A percentile compares a stretch with the other conserved stretches of the same genome.
phyloP scores from a whole-genome alignment of 2,888 invertebrate genomes.

The Leptinotarsa juncta region DNA sequence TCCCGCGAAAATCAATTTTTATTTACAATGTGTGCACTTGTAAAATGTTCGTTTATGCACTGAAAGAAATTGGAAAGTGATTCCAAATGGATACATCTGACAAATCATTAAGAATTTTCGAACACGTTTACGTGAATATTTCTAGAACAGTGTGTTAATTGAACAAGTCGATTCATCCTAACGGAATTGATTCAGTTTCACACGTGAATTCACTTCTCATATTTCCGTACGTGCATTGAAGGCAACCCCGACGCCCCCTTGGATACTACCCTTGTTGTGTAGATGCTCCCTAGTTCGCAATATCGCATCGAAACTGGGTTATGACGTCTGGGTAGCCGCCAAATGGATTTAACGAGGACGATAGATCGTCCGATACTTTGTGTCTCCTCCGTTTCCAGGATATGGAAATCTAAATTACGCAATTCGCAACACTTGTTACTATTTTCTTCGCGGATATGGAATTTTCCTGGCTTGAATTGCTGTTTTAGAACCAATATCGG shows the following conservation, averaged over 20 bases:
- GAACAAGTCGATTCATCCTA: not conserved
- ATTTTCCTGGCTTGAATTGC: not conserved
- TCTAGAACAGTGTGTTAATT: not conserved
- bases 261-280: conserved; percentile 5
- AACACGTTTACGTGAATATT: not conserved
- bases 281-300: conserved; percentile 6
- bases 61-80: too few species aligned
- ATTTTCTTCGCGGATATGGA: conserved; percentile 21
- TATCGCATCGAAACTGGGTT: conserved; percentile 40
- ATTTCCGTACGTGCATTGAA: not conserved
- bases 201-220: not conserved
- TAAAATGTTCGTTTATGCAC: too few species aligned
- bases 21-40: too few species aligned
- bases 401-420: conserved; percentile 47
- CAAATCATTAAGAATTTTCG: not conserved
- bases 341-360: conserved; percentile 47
- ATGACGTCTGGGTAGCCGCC: conserved; percentile 47
- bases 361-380: conserved; percentile 47
- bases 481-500: not conserved
- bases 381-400: conserved; percentile 43
- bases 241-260: not conserved
- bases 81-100: too few species aligned
- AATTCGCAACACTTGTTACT: conserved; percentile 46
- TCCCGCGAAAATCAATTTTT: too few species aligned
- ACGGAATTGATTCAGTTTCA: not conserved